Evolutionary conservation across 2,113 vertebrate species (phyloP).

Genomic region (Potamarius usumacintae): DNA sequence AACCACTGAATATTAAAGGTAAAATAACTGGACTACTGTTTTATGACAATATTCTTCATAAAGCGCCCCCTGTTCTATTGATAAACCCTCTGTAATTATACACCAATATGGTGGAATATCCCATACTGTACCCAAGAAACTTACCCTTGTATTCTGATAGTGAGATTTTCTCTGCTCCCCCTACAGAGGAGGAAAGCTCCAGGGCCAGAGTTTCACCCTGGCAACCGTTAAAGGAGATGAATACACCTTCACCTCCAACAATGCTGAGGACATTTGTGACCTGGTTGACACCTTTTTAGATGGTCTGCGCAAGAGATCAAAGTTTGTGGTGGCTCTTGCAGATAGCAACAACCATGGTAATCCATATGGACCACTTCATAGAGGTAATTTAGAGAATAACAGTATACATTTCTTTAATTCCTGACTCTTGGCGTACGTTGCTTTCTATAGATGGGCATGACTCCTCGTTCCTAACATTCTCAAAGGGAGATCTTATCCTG

Average conservation of each 20-base stretch:
- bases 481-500: conserved; percentile 91
- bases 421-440: neutral
- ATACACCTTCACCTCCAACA: conserved; percentile 97
- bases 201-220: conserved; percentile 91
- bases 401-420: neutral
- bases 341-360: conserved; percentile 90
- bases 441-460: conserved; percentile 80
- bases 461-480: conserved; percentile 89
- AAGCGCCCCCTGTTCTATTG: neutral
- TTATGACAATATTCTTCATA: neutral
- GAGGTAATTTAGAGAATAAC: neutral
- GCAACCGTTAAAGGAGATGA: conserved; percentile 95
- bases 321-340: conserved; percentile 90
- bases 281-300: conserved; percentile 94
- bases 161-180: neutral
- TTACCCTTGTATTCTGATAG: neutral
- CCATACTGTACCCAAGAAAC: neutral
- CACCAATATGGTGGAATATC: neutral
- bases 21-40: neutral
- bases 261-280: conserved; percentile 92
- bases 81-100: neutral
- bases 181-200: conserved; percentile 86
- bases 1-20: neutral
- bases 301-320: conserved; percentile 91
- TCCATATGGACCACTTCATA: conserved; percentile 47